Conservation (phyloP, 1,140 invertebrate species). For the Gryon sp. region DNA sequence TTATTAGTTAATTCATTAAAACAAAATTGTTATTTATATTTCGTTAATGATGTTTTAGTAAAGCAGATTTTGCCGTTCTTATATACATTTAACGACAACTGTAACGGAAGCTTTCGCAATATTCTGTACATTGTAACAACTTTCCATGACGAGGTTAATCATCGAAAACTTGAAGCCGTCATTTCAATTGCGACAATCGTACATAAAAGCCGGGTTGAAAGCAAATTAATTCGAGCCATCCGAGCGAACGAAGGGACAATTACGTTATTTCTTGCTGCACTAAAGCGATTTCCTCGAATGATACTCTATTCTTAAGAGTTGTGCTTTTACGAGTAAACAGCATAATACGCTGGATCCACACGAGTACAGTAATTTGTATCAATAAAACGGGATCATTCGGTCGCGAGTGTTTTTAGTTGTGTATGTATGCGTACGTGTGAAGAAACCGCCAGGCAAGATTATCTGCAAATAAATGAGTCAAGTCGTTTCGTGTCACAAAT, state of each 20-base stretch:
- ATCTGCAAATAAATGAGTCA: constrained; percentile 57
- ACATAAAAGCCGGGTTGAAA: constrained; percentile 37
- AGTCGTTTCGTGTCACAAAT: constrained; percentile 52
- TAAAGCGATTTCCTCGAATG: constrained; percentile 42
- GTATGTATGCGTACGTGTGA: not conserved
- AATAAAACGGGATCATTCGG: constrained; percentile 54
- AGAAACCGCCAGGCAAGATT: constrained; percentile 35
- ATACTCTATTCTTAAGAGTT: constrained; percentile 30
- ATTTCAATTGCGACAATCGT: constrained; percentile 31
- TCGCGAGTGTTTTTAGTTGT: not conserved
- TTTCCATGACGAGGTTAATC: constrained; percentile 15
- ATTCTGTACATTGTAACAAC: not conserved
- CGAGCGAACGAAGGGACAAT: constrained; percentile 42
- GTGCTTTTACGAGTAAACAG: constrained; percentile 40
- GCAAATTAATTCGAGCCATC: constrained; percentile 55
- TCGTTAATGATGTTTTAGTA: too few relatives aligned
- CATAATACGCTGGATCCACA: constrained; percentile 41
- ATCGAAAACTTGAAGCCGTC: not conserved
- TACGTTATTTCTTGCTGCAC: constrained; percentile 34
- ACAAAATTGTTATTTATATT: too few relatives aligned
- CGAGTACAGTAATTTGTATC: constrained; percentile 56
- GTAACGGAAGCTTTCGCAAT: not conserved
- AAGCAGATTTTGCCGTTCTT: too few relatives aligned
- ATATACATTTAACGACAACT: not conserved
- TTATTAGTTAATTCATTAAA: too few relatives aligned